Evolutionary conservation across 2,797 vertebrate species (phyloP).

Genomic region (Melanotaenia trifasciata): DNA sequence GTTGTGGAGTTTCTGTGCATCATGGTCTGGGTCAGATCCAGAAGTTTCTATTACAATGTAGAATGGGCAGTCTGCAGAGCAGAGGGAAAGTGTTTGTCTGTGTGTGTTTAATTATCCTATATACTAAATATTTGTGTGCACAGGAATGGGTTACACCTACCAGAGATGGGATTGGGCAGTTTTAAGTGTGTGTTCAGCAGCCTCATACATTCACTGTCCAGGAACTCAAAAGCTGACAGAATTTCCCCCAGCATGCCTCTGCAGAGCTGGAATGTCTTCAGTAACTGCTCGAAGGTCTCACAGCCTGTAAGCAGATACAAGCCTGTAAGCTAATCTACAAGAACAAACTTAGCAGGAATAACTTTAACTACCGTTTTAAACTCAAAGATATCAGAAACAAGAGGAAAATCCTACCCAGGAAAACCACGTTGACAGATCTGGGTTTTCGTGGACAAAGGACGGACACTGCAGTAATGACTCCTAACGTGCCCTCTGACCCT

Average conservation of each 20-base stretch:
- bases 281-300: constrained; percentile 87
- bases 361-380: not conserved
- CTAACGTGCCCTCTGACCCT: constrained; percentile 95
- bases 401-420: constrained; percentile 86
- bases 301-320: constrained; percentile 82
- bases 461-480: constrained; percentile 92
- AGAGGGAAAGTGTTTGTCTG: not conserved
- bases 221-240: constrained; percentile 95
- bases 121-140: not conserved
- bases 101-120: not conserved
- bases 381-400: not conserved
- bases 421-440: constrained; percentile 89
- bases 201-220: constrained; percentile 92
- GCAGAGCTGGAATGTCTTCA: constrained; percentile 90
- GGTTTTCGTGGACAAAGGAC: constrained; percentile 92
- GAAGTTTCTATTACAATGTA: constrained; percentile 95
- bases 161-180: constrained; percentile 88
- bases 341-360: not conserved
- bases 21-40: constrained; percentile 87
- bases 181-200: constrained; percentile 88
- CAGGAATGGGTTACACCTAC: constrained; percentile 70
- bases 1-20: constrained; percentile 89
- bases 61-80: constrained; percentile 88
- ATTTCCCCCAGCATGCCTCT: constrained; percentile 93
- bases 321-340: not conserved